Evolutionary conservation across 2,113 vertebrate genomes (phyloP), one percentile per base, ranked within the genome.

Genomic region (Melanostigma gelatinosum): DNA sequence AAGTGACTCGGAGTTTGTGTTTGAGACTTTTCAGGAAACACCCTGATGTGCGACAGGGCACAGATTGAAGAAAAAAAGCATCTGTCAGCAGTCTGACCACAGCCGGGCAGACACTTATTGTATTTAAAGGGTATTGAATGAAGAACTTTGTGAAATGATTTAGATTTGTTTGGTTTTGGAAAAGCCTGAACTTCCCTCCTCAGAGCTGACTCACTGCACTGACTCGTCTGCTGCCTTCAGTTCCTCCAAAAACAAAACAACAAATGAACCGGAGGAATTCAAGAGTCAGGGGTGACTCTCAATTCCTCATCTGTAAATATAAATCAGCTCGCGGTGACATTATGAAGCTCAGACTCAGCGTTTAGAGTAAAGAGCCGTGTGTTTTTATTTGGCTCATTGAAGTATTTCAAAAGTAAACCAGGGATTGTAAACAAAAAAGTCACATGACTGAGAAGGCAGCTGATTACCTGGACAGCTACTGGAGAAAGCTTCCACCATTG

Each of bases 281-380:
- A n/a, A 22, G 27, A 58, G 46, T 81, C 77, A 73, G 79, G 12
- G 2, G n/a, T 63, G 80, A 82, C 58, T 75, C 79, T 44, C 16
- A 46, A 55, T 74, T 89, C 83, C 78, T 87, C 83, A 70, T 78
- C 50, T 44, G 70, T 62, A 60, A 89, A 86, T 84, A 77, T 80
- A 72, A 80, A 71, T 32, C 55, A 67, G 48, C 27, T 71, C 32
- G 3, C 32, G 3, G 32, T 32, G 32, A 32, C 32, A 32, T 32
- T 32, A 32, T 32, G 32, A 32, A n/a, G 12, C 29, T 74, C 32
- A 22, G 38, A 70, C 50, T 38, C 38, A 9, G 38, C 38, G 38
- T 9, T 38, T 38, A 34, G 4, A 34, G 34, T 34, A 32, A 32
- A 32, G 32, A 32, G 2, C 29, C 29, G 29, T 32, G 3, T 32